Evolutionary conservation across 1,140 invertebrate species (phyloP), one percentile per base, ranked within the genome.

Genomic region (Oscheius sp.): DNA sequence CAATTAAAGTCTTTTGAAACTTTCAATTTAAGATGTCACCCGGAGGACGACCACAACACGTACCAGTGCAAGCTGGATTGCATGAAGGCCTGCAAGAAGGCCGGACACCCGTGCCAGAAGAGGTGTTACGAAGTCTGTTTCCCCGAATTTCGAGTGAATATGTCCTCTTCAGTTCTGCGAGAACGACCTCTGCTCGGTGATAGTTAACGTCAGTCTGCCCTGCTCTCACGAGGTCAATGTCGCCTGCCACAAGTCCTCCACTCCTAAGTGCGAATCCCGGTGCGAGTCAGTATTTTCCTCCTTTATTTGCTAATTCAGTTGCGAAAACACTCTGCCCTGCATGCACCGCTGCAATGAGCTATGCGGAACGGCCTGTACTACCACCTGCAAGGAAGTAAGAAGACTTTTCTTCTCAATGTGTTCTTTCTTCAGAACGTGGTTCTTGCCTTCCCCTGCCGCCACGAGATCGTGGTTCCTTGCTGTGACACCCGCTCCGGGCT

Each of bases 211-310:
- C 1, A 28, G 20, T 28, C 35, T 64, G 2, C 15, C 31, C 2
- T 71, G 68, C 29, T n/a, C 23, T 3, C 68, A 71, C 23, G 28
- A 4, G 4, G 23, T 23, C 10, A 49, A 63, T 36, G 61, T 49
- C 4, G 7, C 61, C n/a, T 63, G 61, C 28, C 61, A 63, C 28
- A 23, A 7, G 28, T 23, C 29, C 7, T 35, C 38, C 15, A 29
- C 3, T 0, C 7, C 58, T 15, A 35, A 85, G 77, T 85, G 86
- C n/a, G 85, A 86, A 68, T 64, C 52, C 1, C 86, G 86, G 76
- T 69, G 74, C 2, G n/a, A n/a, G n/a, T n/a, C n/a, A n/a, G n/a
- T n/a, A n/a, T n/a, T n/a, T n/a, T 35, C 38, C 15, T n/a, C 3
- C 0, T 7, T 52, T 15, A 35, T 85, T 77, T 85, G 86, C n/a